Percentiles rank a stretch among this genome's conserved stretches.
These are phyloP conservation scores for Zhuqinia jingwanae DNA, from an alignment of 2,888 invertebrate species.

Conservation along the genomic window DNA sequence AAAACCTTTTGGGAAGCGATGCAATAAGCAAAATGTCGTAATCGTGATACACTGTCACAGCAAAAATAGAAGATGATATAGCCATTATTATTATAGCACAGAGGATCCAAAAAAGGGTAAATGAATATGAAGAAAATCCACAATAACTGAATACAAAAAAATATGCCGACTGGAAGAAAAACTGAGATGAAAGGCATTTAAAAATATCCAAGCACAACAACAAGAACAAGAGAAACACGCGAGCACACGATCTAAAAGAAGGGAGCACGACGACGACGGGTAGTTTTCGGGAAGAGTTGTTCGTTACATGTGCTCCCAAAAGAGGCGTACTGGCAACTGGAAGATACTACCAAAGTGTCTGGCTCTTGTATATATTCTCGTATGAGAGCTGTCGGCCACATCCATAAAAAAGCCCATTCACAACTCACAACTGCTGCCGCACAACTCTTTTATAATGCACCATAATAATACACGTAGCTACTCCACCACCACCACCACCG, in stretches of 20 bases:
- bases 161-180: conserved; percentile 29
- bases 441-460: not conserved
- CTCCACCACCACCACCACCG: conserved; percentile 25
- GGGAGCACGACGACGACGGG: conserved; percentile 58
- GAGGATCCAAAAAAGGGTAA: not conserved
- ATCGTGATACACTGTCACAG: conserved; percentile 56
- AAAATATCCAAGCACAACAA: not conserved
- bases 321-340: conserved; percentile 68
- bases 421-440: conserved; percentile 45
- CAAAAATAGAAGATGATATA: conserved; percentile 36
- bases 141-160: not conserved
- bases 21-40: conserved; percentile 24
- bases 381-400: not conserved
- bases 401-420: conserved; percentile 68
- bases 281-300: conserved; percentile 51
- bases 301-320: conserved; percentile 68
- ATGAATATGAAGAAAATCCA: conserved; percentile 3
- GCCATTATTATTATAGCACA: conserved; percentile 16
- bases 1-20: conserved; percentile 29
- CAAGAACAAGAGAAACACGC: conserved; percentile 58
- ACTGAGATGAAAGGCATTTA: not conserved
- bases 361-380: conserved; percentile 45
- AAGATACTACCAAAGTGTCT: conserved; percentile 61
- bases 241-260: not conserved
- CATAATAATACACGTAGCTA: not conserved